Percentiles rank a stretch among this genome's conserved stretches.
Evolutionary conservation across 2,113 vertebrate species (phyloP).

Genomic region (Jaculus jaculus): DNA sequence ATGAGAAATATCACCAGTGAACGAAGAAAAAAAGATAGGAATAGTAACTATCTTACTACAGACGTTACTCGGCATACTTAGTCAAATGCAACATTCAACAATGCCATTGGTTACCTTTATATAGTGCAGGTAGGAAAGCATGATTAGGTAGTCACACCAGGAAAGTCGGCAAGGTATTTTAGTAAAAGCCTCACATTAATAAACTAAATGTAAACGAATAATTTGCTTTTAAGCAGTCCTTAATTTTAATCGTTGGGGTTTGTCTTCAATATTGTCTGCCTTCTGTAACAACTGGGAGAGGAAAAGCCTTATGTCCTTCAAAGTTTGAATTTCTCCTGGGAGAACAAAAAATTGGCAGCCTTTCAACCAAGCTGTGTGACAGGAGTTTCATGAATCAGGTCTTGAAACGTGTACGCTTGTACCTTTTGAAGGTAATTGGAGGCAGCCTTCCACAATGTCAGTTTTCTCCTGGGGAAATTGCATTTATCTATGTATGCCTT

Average conservation of each 20-base stretch:
- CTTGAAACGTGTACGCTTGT: not conserved
- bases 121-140: not conserved
- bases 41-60: not conserved
- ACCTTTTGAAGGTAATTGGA: not conserved
- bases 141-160: not conserved
- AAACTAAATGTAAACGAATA: not conserved
- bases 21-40: not conserved
- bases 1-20: not conserved
- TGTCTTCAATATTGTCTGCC: not conserved
- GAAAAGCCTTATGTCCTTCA: not conserved
- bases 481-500: conserved; percentile 22
- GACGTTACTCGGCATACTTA: not conserved
- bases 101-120: no score
- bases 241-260: not conserved
- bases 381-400: not conserved
- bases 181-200: not conserved
- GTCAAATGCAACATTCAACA: not conserved
- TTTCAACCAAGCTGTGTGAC: not conserved
- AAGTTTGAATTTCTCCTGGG: conserved; percentile 9
- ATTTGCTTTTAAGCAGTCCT: not conserved
- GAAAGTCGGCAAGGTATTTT: not conserved
- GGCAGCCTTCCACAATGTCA: not conserved
- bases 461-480: not conserved
- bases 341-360: not conserved
- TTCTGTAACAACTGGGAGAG: not conserved